Evolutionary conservation across 2,797 vertebrate species (phyloP).

Genomic region (Pangasius krempfi): DNA sequence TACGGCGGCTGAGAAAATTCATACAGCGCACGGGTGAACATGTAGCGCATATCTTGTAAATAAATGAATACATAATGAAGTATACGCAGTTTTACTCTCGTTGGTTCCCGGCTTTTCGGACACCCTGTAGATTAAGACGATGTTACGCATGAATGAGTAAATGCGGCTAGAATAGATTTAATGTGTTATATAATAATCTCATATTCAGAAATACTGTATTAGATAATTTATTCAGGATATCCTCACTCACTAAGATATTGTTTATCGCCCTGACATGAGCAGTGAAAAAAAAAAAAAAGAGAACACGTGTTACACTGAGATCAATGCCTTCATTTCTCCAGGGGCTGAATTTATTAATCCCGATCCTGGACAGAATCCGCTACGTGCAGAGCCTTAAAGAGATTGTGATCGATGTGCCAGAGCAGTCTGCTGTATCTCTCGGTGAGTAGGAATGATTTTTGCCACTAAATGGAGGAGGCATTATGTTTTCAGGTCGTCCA

Average conservation of each 20-base stretch:
- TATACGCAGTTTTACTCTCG: neutral
- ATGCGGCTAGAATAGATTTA: neutral
- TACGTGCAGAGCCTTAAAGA: constrained; percentile 98
- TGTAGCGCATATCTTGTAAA: neutral
- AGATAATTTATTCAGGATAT: neutral
- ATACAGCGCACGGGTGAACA: neutral
- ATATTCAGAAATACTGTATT: neutral
- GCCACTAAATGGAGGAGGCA: neutral
- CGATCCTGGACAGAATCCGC: constrained; percentile 86
- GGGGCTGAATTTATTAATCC: constrained; percentile 96
- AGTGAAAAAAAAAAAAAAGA: neutral
- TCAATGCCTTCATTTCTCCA: constrained; percentile 63
- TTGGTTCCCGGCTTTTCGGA: neutral
- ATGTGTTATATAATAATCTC: neutral
- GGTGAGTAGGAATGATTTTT: constrained; percentile 71
- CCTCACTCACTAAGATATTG: neutral
- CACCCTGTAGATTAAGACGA: neutral
- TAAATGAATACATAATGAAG: neutral
- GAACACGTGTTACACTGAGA: neutral
- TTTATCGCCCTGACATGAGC: neutral
- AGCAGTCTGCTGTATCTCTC: constrained; percentile 92
- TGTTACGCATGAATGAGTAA: neutral
- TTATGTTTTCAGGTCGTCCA: neutral
- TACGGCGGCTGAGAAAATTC: neutral
- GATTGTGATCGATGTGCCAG: constrained; percentile 96